Conservation (phyloP, 2,797 vertebrate genomes). For the Sebastes matsubarae region DNA sequence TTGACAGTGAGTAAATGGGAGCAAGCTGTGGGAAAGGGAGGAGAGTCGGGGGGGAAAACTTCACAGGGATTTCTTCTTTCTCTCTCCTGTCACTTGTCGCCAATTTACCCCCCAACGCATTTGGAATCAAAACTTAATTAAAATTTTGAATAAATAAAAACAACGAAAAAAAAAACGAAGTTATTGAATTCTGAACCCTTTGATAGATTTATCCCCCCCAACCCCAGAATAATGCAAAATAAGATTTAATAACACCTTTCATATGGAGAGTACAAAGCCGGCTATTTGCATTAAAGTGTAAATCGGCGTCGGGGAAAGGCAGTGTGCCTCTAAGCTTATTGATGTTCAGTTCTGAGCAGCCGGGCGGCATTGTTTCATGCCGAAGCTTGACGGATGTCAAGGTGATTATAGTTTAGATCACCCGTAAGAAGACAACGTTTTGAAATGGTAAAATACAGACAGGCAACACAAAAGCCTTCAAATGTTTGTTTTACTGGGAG, state of each 20-base stretch:
- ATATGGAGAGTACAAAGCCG: conserved; percentile 83
- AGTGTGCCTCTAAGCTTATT: conserved; percentile 82
- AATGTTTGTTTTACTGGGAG: conserved; percentile 82
- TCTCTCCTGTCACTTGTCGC: conserved; percentile 62
- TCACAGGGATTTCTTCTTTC: conserved; percentile 69
- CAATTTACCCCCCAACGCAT: conserved; percentile 70
- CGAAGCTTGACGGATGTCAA: conserved; percentile 83
- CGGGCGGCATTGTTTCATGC: conserved; percentile 83
- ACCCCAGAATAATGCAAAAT: conserved; percentile 85
- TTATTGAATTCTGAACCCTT: conserved; percentile 85
- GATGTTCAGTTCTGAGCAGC: conserved; percentile 83
- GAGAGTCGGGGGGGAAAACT: conserved; percentile 28
- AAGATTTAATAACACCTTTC: conserved; percentile 88
- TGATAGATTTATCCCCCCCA: conserved; percentile 85
- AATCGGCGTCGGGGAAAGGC: conserved; percentile 77
- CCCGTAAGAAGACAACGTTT: conserved; percentile 79
- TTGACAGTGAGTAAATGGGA: conserved; percentile 42
- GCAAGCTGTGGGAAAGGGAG: conserved; percentile 22
- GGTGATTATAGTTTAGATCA: conserved; percentile 85
- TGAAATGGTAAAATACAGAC: conserved; percentile 83
- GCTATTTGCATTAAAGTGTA: conserved; percentile 85
- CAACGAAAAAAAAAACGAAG: conserved; percentile 63
- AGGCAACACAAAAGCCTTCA: conserved; percentile 80
- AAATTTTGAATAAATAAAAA: conserved; percentile 84
- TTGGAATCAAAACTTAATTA: conserved; percentile 81